Base-by-base conservation (phyloP, 2,113 vertebrate genomes). In the Hippopotamus amphibius region DNA sequence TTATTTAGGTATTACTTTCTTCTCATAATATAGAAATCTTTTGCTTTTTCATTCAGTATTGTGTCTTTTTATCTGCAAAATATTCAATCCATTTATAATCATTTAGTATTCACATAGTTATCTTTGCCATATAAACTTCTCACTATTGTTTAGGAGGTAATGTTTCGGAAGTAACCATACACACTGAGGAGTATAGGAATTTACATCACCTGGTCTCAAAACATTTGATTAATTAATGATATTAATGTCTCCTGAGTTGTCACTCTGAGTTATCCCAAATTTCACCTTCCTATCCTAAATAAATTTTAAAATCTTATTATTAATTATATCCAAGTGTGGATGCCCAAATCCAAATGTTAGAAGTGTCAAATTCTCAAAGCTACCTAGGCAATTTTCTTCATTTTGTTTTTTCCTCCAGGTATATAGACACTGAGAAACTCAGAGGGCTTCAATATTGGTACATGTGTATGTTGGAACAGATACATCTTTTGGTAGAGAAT, bases 151-250 rank as follows among this genome's bases (percentile, higher is more conserved):
- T n/a, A n/a, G n/a, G n/a, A n/a, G n/a, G n/a, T n/a, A n/a, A n/a
- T n/a, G n/a, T 71, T 94, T 88, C 83, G 6, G 16, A 85, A 85
- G 83, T 26, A 76, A n/a, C 79, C 79, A 76, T 88, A 85, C 3
- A 80, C 71, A 95, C n/a, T 15, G 53, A 68, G 8, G 41, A 17
- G 22, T 26, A 3, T 48, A 76, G 26, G 17, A 90, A 48, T 87
- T 53, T 69, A 77, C 1, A 96, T 9, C 17, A 89, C 63, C 69
- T 90, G 7, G 0, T 68, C 26, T 95, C 41, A 63, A 89, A 97
- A 85, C 1, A 22, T 76, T 95, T 87, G 48, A 63, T 71, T 93
- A 30, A n/a, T 14, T 80, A 37, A 43, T 53, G 37, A 92, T 92
- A 81, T 65, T 83, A 93, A 87, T 61, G 13, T 69, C 43, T 84